Evolutionary conservation across 1,140 invertebrate species (phyloP).

Genomic region (Zaprionus inermis): DNA sequence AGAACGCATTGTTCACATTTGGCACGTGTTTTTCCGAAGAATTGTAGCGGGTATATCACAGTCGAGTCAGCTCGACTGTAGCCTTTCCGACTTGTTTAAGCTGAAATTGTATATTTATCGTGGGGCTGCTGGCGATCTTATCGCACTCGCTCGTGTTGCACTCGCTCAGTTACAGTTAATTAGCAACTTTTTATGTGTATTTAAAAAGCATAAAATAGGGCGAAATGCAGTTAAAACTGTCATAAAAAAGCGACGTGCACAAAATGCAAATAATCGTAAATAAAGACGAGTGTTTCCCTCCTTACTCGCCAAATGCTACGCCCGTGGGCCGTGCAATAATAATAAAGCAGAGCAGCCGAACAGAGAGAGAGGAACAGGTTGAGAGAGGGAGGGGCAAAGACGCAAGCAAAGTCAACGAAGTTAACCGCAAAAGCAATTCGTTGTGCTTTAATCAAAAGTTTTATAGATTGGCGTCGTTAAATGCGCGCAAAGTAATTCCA

Average conservation of each 20-base stretch:
- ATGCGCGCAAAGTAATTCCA: conserved; percentile 72
- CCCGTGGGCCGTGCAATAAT: background rate
- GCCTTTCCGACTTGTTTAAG: no score
- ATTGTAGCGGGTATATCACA: no score
- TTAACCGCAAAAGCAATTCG: conserved; percentile 61
- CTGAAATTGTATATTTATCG: conserved; percentile 2
- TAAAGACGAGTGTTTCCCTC: background rate
- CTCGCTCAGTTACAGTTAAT: conserved; percentile 4
- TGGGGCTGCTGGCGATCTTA: background rate
- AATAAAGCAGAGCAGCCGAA: background rate
- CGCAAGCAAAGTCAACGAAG: conserved; percentile 17
- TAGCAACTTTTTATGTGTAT: conserved; percentile 17
- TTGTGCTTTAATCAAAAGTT: conserved; percentile 75
- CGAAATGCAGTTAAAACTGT: conserved; percentile 40
- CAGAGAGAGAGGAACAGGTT: background rate
- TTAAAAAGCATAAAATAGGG: conserved; percentile 38
- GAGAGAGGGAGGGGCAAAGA: background rate
- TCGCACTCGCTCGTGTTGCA: conserved; percentile 7
- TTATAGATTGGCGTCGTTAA: conserved; percentile 71
- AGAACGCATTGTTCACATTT: no score
- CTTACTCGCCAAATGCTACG: background rate
- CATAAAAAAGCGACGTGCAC: conserved; percentile 48
- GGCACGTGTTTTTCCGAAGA: no score
- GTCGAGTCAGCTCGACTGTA: no score
- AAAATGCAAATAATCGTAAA: conserved; percentile 36